Conservation (phyloP, 2,888 invertebrate species). For the Celastrina argiolus region DNA sequence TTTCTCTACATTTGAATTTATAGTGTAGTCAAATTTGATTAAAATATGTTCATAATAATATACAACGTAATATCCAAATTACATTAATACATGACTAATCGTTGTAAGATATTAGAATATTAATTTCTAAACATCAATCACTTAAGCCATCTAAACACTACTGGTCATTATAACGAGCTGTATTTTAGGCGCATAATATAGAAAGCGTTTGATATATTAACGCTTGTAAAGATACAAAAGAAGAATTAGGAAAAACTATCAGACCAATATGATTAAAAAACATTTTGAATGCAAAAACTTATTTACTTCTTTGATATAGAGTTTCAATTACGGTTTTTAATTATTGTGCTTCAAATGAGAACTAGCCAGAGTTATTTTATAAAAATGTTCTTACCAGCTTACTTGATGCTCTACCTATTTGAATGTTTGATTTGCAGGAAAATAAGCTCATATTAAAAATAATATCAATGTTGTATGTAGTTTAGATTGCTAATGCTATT, state of each 20-base stretch:
- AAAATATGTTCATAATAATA: conserved; percentile 2
- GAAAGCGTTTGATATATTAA: conserved; percentile 19
- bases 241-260: conserved; percentile 6
- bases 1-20: not conserved
- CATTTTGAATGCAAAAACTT: not conserved
- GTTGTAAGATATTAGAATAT: conserved; percentile 2
- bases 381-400: too few relatives aligned
- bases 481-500: too few relatives aligned
- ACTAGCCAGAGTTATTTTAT: too few relatives aligned
- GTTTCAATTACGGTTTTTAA: too few relatives aligned
- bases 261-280: not conserved
- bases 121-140: conserved; percentile 22
- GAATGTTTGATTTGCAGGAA: too few relatives aligned
- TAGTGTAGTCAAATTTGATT: conserved; percentile 35
- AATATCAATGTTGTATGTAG: too few relatives aligned
- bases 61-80: not conserved
- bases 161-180: conserved; percentile 11
- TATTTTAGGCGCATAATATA: conserved; percentile 14
- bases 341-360: too few relatives aligned
- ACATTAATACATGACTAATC: conserved; percentile 4
- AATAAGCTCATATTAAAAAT: too few relatives aligned
- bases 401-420: too few relatives aligned
- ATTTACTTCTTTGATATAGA: too few relatives aligned
- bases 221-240: conserved; percentile 6
- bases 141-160: conserved; percentile 9